Conservation (phyloP, 1,140 invertebrate species). For the Aricia agestis region DNA sequence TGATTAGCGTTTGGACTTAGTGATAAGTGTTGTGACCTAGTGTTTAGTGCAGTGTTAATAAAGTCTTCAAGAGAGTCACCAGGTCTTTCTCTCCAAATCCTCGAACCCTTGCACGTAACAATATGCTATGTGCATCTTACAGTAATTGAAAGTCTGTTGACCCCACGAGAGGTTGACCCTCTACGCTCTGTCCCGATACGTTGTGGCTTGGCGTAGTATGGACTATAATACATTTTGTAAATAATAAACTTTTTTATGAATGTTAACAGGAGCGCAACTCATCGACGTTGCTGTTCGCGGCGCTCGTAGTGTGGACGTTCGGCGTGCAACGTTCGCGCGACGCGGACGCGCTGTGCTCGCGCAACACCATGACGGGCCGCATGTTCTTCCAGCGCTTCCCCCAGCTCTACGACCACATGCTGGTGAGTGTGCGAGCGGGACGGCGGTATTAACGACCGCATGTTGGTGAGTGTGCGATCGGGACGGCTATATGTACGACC, state of each 20-base stretch:
- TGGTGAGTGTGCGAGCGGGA: conserved; percentile 70
- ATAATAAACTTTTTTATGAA: background rate
- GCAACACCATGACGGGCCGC: conserved; percentile 86
- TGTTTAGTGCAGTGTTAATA: no score
- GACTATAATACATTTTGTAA: no score
- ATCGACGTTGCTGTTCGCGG: conserved; percentile 88
- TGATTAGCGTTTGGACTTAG: no score
- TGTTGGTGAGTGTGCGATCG: conserved; percentile 77
- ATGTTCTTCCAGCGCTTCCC: conserved; percentile 93
- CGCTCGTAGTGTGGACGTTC: conserved; percentile 92
- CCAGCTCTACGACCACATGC: conserved; percentile 85
- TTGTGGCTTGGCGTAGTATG: no score
- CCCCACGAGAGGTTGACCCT: no score
- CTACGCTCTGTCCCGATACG: no score
- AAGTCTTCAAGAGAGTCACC: no score
- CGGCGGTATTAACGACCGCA: conserved; percentile 77
- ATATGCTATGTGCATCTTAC: no score
- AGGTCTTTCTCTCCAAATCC: no score
- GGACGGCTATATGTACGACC: conserved; percentile 61
- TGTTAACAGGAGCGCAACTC: conserved; percentile 86
- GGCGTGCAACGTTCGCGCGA: conserved; percentile 88
- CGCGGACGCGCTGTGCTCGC: conserved; percentile 82
- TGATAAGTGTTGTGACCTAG: no score
- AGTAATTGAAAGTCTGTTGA: no score
- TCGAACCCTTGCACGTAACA: no score